Evolutionary conservation across 92 coral and sea anemone species (phyloP), one percentile per base, ranked within the genome.

Genomic region (Zoanthus sansibaricus): DNA sequence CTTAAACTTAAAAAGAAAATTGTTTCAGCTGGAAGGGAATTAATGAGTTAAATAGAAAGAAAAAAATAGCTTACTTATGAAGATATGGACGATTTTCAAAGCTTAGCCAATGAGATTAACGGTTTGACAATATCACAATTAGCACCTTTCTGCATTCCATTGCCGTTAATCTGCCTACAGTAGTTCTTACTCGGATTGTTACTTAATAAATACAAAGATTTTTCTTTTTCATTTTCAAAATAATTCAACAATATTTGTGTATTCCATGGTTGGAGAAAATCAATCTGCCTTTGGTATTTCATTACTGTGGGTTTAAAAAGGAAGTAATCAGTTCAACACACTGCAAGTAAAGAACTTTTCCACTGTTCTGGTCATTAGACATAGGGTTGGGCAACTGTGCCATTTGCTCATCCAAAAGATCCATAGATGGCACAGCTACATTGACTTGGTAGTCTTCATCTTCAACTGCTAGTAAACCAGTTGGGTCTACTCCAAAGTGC

Each of bases 361-460:
- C 94, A 86, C 92, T 68, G 88, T 89, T 71, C 58, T 79, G 85
- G 88, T 93, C 95, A 91, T 93, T 88, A 48, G 77, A 62, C 62
- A 93, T 68, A 30, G 95, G 93, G 87, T 85, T 70, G 64, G 94
- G 95, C 64, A 91, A 78, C 45, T 77, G 74, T 13, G 37, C 70
- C 44, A 79, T 59, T 86, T 91, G 91, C 49, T 88, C 93, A 75
- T 89, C 92, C 44, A 89, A 49, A 46, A 93, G 64, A 17, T 66
- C 59, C 16, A 92, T 4, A 30, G 76, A 75, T 86, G 93, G 98
- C 55, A 95, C 78, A 32, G 54, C 42, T 70, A 95, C 78, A 14
- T 77, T 52, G 46, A 90, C 91, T 84, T 94, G 94, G 72, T 92
- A 94, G 76, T 94, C 93, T 49, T 92, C 87, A 31, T 84, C 95